These are phyloP conservation scores for Silurus meridionalis DNA, from an alignment of 2,113 vertebrate species.

Conservation along the genomic window DNA sequence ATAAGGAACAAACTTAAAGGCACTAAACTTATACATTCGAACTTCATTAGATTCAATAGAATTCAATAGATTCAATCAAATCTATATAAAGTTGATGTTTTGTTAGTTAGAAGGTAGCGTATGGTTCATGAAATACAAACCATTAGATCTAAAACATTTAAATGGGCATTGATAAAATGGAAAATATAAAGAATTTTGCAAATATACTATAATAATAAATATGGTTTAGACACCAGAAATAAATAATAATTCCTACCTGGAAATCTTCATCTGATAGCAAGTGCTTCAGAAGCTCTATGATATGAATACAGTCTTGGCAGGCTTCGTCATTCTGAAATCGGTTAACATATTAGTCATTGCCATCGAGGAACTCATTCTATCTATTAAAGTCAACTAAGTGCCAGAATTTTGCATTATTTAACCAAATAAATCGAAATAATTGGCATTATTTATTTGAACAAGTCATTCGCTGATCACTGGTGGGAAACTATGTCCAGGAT, in stretches of 20 bases:
- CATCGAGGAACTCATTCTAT: neutral
- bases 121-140: neutral
- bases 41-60: no score
- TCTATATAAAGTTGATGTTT: neutral
- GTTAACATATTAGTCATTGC: neutral
- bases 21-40: no score
- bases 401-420: neutral
- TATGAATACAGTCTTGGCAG: constrained; percentile 73
- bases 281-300: constrained; percentile 67
- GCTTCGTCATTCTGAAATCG: constrained; percentile 60
- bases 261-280: constrained; percentile 65
- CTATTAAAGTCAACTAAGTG: no score
- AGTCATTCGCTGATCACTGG: neutral
- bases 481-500: neutral
- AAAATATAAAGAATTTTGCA: neutral
- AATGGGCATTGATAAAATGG: neutral
- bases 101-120: neutral
- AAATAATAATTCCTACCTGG: constrained; percentile 62
- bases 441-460: neutral
- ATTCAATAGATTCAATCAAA: neutral
- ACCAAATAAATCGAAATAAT: neutral
- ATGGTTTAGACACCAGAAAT: neutral
- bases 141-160: neutral
- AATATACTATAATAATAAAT: neutral
- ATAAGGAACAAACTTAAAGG: no score